A percentile compares a stretch with the other conserved stretches of the same genome.
These are phyloP conservation scores for Phasianus colchicus DNA, from an alignment of 2,113 vertebrate species.

Conservation along the genomic window DNA sequence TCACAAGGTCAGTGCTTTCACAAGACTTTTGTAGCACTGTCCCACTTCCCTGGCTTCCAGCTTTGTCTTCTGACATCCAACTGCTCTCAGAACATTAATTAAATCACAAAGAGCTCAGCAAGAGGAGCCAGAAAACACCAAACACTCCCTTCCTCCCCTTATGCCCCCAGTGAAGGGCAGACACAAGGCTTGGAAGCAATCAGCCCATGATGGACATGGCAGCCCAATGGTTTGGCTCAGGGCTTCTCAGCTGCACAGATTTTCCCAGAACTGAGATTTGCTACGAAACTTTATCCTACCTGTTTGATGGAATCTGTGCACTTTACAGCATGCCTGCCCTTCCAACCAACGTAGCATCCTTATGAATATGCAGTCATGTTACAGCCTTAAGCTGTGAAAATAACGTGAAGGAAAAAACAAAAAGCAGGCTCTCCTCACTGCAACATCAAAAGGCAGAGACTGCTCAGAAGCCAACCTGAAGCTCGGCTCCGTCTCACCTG, in stretches of 20 bases:
- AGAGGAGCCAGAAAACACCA: not conserved
- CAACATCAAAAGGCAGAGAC: not conserved
- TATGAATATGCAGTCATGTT: not conserved
- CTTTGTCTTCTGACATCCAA: not conserved
- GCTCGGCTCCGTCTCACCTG: constrained; percentile 6
- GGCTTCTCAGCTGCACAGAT: not conserved
- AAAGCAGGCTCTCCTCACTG: not conserved
- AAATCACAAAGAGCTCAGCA: not conserved
- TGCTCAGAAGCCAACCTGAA: constrained; percentile 15
- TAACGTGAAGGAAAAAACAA: not conserved
- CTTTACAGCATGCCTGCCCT: not conserved
- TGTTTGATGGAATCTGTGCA: not conserved
- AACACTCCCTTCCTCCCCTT: not conserved
- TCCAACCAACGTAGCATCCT: not conserved
- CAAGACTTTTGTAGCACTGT: constrained; percentile 34
- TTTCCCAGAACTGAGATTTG: not conserved
- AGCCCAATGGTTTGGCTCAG: not conserved
- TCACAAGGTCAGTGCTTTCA: constrained; percentile 66
- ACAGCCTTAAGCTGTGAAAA: not conserved
- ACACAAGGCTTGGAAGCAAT: not conserved
- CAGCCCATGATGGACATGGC: not conserved
- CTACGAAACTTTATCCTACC: not conserved
- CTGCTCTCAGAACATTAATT: constrained; percentile 42
- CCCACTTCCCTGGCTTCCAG: constrained; percentile 19
- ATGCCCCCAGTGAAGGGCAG: not conserved